Base-by-base conservation (phyloP, 2,797 vertebrate genomes). In the Hoplostethus atlanticus region DNA sequence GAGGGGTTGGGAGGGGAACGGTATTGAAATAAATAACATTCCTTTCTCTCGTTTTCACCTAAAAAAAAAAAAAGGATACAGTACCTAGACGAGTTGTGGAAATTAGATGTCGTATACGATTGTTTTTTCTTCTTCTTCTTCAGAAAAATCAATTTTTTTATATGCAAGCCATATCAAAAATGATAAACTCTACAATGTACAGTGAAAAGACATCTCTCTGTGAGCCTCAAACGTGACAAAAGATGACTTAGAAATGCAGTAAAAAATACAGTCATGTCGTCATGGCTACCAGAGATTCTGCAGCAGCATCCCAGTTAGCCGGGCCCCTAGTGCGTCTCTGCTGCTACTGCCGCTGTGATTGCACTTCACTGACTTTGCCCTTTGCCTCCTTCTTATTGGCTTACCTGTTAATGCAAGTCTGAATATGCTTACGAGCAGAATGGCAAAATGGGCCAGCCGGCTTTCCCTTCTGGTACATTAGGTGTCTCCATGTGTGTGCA, bases 291-390 rank as follows among this genome's bases (percentile, higher is more conserved):
- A 44, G 73, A 69, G 78, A 73, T 67, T 75, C 77, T 78, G 71
- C 63, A 55, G 82, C 79, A 70, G 65, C 61, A 7, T 28, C 52
- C 11, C 38, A 9, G 81, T 77, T 58, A 76, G n/a, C 9, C 9
- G 68, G 73, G 68, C 0, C 71, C 73, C 76, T 74, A 65, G 73
- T 80, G 75, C 76, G 81, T 77, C 74, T 70, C 54, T 48, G 65
- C 71, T 51, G 80, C 48, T 51, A 21, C 21, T 21, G 21, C 21
- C 21, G 21, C 42, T 11, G 0, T 10, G 17, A 57, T 68, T 64
- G 55, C 30, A 40, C 68, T 80, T 79, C 73, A 74, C 10, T 84
- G 73, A 44, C 62, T 79, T 28, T 1, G 0, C 17, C 17, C 12
- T 3, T 3, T 36, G 28, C 46, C 28, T 36, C 4, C 21, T 12